Evolutionary conservation across 2,888 invertebrate genomes (phyloP).

Genomic region (Amphipoea lucens): DNA sequence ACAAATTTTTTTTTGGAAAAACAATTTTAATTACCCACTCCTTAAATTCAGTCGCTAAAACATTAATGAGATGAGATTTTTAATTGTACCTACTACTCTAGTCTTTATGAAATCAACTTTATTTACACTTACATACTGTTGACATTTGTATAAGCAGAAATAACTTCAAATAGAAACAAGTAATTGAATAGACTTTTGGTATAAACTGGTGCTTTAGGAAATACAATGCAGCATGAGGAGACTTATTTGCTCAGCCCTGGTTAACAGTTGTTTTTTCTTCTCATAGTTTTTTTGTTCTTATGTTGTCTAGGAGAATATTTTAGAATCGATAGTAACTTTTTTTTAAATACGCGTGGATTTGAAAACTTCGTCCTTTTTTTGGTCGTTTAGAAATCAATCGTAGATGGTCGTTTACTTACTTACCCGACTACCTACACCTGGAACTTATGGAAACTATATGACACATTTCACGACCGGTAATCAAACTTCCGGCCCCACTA

Average conservation of each 20-base stretch:
- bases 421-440: too few relatives aligned
- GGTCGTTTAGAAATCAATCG: not conserved
- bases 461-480: conserved; percentile 14
- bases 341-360: too few relatives aligned
- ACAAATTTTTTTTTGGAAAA: not conserved
- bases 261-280: not conserved
- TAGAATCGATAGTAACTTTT: not conserved
- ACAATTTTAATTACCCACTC: not conserved
- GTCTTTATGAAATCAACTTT: not conserved
- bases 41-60: not conserved
- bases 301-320: not conserved
- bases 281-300: not conserved
- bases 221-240: not conserved
- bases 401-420: not conserved
- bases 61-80: not conserved
- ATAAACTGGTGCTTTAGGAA: not conserved
- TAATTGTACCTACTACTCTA: not conserved
- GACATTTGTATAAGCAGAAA: not conserved
- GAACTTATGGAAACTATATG: not conserved
- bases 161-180: not conserved
- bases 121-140: not conserved
- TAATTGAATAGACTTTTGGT: not conserved
- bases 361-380: too few relatives aligned
- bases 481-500: conserved; percentile 42
- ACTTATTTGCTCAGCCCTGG: too few relatives aligned